Conservation (phyloP, 2,797 vertebrate species). For the Megalops cyprinoides region DNA sequence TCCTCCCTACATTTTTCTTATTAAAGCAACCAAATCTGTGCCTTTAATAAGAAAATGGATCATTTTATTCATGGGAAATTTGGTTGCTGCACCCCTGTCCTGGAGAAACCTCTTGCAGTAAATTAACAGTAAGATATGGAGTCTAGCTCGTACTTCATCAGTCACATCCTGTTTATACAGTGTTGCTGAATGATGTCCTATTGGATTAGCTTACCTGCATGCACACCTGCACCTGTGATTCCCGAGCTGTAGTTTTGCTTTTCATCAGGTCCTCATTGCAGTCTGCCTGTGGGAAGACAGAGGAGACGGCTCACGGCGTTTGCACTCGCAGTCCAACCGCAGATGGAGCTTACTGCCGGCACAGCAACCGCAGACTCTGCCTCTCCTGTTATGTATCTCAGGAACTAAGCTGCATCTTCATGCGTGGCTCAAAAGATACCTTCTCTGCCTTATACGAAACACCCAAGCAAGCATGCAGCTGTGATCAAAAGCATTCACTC, state of each 20-base stretch:
- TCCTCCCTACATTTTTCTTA: too few species aligned
- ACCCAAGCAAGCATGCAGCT: too few species aligned
- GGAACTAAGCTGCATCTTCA: too few species aligned
- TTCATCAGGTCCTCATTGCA: conserved; percentile 88
- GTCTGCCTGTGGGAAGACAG: conserved; percentile 80
- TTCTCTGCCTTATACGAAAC: too few species aligned
- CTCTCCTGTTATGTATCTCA: not conserved
- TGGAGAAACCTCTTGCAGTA: too few species aligned
- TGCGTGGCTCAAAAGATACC: too few species aligned
- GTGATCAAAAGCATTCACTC: too few species aligned
- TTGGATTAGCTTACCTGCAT: conserved; percentile 80
- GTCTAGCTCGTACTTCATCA: not conserved
- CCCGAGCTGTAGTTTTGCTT: conserved; percentile 83
- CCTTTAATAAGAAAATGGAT: not conserved
- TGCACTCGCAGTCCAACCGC: not conserved
- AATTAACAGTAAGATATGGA: too few species aligned
- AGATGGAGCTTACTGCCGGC: too few species aligned
- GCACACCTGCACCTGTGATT: conserved; percentile 87
- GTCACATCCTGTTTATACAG: not conserved
- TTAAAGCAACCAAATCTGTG: not conserved
- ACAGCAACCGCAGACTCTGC: not conserved
- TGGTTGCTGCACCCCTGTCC: too few species aligned
- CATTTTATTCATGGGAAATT: too few species aligned
- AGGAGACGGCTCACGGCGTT: conserved; percentile 34
- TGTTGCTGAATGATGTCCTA: too few species aligned